Percentiles rank a stretch among this genome's conserved stretches.
Evolutionary conservation across 2,888 invertebrate species (phyloP).

Genomic region (Drosophila incognita): DNA sequence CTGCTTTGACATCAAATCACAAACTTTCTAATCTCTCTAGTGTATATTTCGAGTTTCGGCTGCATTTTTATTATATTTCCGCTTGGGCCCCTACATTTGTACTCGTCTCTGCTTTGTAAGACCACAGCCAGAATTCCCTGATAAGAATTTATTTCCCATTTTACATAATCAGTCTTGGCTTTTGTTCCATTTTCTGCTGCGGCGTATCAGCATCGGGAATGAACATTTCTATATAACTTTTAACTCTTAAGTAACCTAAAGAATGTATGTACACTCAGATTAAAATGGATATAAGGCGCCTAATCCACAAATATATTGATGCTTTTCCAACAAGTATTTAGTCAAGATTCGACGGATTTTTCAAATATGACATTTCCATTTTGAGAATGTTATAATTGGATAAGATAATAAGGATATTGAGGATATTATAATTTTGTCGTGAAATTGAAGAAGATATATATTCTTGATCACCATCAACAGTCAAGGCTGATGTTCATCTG

Average conservation of each 20-base stretch:
- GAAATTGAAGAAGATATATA: neutral
- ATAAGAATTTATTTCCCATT: conserved; percentile 1
- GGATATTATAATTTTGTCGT: too few relatives aligned
- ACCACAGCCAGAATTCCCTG: neutral
- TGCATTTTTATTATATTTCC: neutral
- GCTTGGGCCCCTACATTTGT: neutral
- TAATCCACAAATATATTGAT: neutral
- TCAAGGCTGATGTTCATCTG: neutral
- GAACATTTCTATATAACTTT: neutral
- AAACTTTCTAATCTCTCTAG: neutral
- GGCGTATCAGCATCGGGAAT: neutral
- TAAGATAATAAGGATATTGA: too few relatives aligned
- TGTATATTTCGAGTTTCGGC: neutral
- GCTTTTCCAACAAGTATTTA: neutral
- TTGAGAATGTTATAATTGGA: too few relatives aligned
- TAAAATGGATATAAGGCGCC: neutral
- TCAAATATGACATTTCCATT: neutral
- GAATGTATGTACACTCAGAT: neutral
- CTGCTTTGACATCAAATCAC: neutral
- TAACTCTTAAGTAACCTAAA: neutral
- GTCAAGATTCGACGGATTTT: neutral
- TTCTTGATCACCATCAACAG: neutral
- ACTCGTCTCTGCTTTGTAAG: neutral
- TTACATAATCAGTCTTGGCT: neutral
- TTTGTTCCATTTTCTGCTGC: neutral